Base-by-base conservation (phyloP, 2,888 invertebrate genomes). In the Brassicogethes aeneus region DNA sequence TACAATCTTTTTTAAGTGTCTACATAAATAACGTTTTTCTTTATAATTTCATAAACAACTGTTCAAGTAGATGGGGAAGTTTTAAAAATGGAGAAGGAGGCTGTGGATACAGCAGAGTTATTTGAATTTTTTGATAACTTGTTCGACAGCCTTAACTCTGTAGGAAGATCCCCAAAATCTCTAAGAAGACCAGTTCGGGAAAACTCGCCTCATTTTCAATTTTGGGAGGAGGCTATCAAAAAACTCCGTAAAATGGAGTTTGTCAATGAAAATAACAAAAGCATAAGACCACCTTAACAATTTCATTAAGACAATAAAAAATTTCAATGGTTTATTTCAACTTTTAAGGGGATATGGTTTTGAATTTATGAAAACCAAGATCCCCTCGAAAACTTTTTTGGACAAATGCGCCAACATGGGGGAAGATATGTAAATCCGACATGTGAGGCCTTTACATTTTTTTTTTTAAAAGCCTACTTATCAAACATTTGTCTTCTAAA, bases 311-410 rank as follows among this genome's bases (percentile, higher is more conserved):
- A 39, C 40, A 2, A 37, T 43, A 16, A 30, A 37, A 13, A 43
- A 43, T 34, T 34, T 43, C 10, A 37, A 37, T 17, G 7, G 16
- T 2, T 29, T 43, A 2, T 37, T n/a, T 10, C n/a, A 30, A 8
- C 15, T 17, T 15, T 8, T 37, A 17, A 12, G 34, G 15, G n/a
- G 33, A 10, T n/a, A 32, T 31, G 37, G 34, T 15, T 44, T 44
- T 31, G 13, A 23, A 3, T 35, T 30, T 23, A 12, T 46, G 8
- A 13, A 5, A 46, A 45, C 16, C 43, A 45, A 15, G 41, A 45
- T 32, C 43, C 43, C 12, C 10, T 43, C 1, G 43, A 46, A 15
- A 46, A 36, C 16, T 46, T 42, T 35, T 44, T 44, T 38, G 38
- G 36, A 8, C 34, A 36, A 34, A 37, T 39, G 34, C 36, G 46